Base-by-base conservation (phyloP, 2,113 vertebrate genomes). In the Puntigrus tetrazona region DNA sequence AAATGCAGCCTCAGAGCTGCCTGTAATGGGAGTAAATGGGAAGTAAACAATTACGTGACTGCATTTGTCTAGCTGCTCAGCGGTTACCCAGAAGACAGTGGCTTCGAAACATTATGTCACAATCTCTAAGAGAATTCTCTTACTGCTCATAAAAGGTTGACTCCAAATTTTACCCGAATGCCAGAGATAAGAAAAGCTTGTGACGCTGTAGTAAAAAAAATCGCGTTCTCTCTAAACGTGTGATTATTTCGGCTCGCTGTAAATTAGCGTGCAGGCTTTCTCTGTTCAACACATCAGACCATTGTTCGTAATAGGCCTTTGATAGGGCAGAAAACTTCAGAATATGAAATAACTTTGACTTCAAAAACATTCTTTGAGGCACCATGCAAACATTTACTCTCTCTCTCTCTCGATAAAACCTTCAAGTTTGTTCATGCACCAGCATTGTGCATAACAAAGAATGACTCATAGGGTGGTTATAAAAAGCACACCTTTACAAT, bases 401-500 rank as follows among this genome's bases (percentile, higher is more conserved):
- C 29, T 69, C n/a, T 81, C n/a, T 76, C 5, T 73, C 52, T 79
- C 20, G 18, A 65, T 67, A 7, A 50, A 80, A 80, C 59, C 5
- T 77, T 83, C 86, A 85, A 67, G 86, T 83, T 61, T 57, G 52
- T 73, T 87, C 83, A 85, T 87, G 83, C 74, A 85, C 38, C 34
- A 29, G 50, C n/a, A 14, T 31, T 76, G 81, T 76, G 31, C 31
- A n/a, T 78, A 82, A 75, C 65, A 85, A 84, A 79, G 16, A 14
- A 45, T 83, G 74, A 83, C 13, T 82, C 78, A 73, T 29, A 78
- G 70, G 55, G 69, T 78, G 78, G 76, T 85, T 85, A 79, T 77
- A 73, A 87, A 87, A 85, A 81, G 72, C 83, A 87, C 86, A 85
- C 80, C 86, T 85, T 47, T 74, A 77, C 65, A 83, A 82, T 79